phyloP scores from a whole-genome alignment of 2,113 vertebrate genomes.

The Podarcis cretensis region DNA sequence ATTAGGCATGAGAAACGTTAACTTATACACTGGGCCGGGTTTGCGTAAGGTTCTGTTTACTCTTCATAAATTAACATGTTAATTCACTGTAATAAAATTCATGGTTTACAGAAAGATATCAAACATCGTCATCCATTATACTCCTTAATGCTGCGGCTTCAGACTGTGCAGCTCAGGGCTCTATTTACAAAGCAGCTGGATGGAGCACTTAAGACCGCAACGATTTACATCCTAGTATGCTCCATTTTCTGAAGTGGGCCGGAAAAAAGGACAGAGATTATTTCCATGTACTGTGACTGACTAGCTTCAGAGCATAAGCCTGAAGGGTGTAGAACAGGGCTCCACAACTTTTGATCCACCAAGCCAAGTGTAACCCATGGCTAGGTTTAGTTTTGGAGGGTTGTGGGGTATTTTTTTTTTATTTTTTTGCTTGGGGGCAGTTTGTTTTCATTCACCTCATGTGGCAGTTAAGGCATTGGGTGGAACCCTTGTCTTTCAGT shows the following conservation, averaged over 20 bases:
- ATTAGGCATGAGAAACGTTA: constrained; percentile 62
- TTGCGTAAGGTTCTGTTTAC: constrained; percentile 67
- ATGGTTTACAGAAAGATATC: constrained; percentile 69
- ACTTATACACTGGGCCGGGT: constrained; percentile 58
- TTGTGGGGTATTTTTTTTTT: too few relatives aligned
- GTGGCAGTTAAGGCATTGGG: too few relatives aligned
- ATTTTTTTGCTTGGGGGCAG: too few relatives aligned
- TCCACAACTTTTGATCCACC: neutral
- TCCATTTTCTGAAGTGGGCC: constrained; percentile 35
- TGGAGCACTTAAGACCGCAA: constrained; percentile 38
- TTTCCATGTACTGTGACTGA: neutral
- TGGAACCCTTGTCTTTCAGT: too few relatives aligned
- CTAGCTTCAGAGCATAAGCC: neutral
- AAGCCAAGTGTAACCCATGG: neutral
- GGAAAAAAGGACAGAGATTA: constrained; percentile 3
- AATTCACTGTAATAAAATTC: constrained; percentile 72
- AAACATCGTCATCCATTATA: constrained; percentile 62
- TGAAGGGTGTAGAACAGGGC: neutral
- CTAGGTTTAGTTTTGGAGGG: too few relatives aligned
- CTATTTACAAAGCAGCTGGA: constrained; percentile 64
- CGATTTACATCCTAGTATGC: constrained; percentile 25
- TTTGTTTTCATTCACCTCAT: too few relatives aligned
- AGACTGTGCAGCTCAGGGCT: constrained; percentile 44
- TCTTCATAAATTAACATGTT: constrained; percentile 66
- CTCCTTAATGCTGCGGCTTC: constrained; percentile 59